A percentile compares a stretch with the other conserved stretches of the same genome.
phyloP scores from a whole-genome alignment of 2,113 vertebrate genomes.

The Myxocyprinus asiaticus region DNA sequence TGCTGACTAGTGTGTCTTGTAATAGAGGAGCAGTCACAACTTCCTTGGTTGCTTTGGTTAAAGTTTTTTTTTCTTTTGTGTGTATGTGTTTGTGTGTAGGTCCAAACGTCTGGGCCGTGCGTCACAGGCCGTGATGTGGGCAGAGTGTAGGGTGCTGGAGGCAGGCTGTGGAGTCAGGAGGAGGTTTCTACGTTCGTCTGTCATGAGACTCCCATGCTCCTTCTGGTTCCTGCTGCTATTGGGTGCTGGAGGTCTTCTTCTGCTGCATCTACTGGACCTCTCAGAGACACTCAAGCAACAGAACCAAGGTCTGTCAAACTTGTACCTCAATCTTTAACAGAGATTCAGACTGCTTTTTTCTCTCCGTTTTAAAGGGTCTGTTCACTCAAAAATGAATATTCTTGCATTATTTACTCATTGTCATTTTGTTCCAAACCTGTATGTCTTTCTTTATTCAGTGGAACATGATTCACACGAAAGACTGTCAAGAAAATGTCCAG shows the following conservation, averaged over 20 bases:
- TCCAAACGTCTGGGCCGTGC: slow-evolving; percentile 28
- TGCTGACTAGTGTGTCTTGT: not conserved
- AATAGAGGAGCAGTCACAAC: not conserved
- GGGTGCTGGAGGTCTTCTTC: slow-evolving; percentile 85
- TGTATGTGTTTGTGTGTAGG: slow-evolving; percentile 36
- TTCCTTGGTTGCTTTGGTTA: not conserved
- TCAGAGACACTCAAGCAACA: slow-evolving; percentile 82
- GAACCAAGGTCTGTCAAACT: slow-evolving; percentile 78
- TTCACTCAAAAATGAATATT: too few species aligned
- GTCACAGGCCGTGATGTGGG: slow-evolving; percentile 58
- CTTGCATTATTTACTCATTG: too few species aligned
- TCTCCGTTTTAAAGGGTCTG: not conserved
- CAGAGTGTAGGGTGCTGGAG: slow-evolving; percentile 69
- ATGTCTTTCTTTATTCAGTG: too few species aligned
- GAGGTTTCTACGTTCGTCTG: slow-evolving; percentile 57
- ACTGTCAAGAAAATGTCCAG: too few species aligned
- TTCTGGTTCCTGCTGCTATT: slow-evolving; percentile 93
- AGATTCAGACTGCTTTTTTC: not conserved
- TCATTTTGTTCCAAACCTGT: too few species aligned
- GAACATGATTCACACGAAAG: too few species aligned
- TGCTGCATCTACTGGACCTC: slow-evolving; percentile 89
- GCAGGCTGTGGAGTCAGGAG: slow-evolving; percentile 58
- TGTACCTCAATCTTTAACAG: not conserved
- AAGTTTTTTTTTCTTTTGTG: not conserved
- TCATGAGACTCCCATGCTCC: slow-evolving; percentile 84